A percentile compares a stretch with the other conserved stretches of the same genome.
phyloP scores from a whole-genome alignment of 2,888 invertebrate genomes.

The Rhamnusium bicolor region DNA sequence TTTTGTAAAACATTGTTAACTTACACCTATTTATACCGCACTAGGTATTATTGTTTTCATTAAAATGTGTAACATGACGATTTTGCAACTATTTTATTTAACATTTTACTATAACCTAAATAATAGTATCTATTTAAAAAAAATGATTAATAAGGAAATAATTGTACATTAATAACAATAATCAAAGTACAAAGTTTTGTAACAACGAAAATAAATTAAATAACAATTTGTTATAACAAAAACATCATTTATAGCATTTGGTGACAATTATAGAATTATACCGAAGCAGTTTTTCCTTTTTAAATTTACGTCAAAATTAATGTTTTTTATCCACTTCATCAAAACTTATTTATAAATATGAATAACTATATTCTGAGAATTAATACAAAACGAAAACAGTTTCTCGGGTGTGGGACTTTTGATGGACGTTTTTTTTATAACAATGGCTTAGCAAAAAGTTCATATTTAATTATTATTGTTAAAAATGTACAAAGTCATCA shows the following conservation, averaged over 20 bases:
- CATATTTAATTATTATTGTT: conserved; percentile 46
- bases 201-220: conserved; percentile 39
- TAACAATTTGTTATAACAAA: conserved; percentile 37
- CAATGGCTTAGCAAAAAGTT: conserved; percentile 31
- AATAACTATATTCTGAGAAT: conserved; percentile 31
- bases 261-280: conserved; percentile 12
- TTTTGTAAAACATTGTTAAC: neutral
- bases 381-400: conserved; percentile 35
- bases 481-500: conserved; percentile 45
- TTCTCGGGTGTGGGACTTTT: conserved; percentile 36
- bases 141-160: conserved; percentile 50
- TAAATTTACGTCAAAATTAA: conserved; percentile 29
- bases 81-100: conserved; percentile 41
- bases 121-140: conserved; percentile 42
- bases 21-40: conserved; percentile 11
- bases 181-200: conserved; percentile 51
- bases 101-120: conserved; percentile 45
- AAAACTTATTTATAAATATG: conserved; percentile 31
- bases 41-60: conserved; percentile 23
- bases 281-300: conserved; percentile 14
- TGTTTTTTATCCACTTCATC: conserved; percentile 23
- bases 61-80: conserved; percentile 26
- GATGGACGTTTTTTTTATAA: conserved; percentile 34
- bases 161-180: conserved; percentile 43
- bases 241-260: conserved; percentile 11